Conservation (phyloP, 2,113 vertebrate genomes). For the Chaetura pelagica region DNA sequence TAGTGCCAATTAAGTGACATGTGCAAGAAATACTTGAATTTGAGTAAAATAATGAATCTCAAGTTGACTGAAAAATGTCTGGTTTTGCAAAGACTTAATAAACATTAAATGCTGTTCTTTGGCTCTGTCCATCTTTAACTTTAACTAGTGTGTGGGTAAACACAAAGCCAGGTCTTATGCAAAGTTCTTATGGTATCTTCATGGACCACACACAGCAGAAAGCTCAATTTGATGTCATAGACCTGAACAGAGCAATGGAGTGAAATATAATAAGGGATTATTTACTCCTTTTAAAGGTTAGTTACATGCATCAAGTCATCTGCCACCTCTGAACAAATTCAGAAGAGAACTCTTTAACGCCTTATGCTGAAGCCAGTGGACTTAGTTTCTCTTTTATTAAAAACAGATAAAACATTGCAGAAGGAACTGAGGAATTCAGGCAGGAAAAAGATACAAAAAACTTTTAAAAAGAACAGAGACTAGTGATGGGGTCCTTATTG, state of each 20-base stretch:
- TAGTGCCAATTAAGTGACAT: neutral
- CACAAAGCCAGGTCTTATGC: neutral
- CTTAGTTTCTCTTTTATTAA: neutral
- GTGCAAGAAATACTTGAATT: slow-evolving; percentile 40
- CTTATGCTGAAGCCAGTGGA: neutral
- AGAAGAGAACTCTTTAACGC: neutral
- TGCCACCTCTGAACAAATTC: neutral
- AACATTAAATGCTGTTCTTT: neutral
- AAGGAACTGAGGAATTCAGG: neutral
- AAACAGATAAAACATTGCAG: neutral
- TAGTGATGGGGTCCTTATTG: neutral
- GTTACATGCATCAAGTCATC: neutral
- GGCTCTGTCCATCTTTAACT: neutral
- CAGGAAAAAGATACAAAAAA: neutral
- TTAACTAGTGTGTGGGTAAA: neutral
- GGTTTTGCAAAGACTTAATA: slow-evolving; percentile 49
- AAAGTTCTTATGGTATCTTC: neutral
- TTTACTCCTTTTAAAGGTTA: neutral
- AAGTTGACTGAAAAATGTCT: neutral
- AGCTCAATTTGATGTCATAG: neutral
- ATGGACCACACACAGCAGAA: neutral
- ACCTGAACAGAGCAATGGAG: neutral
- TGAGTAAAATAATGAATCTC: neutral
- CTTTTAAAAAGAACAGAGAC: neutral
- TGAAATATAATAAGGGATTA: neutral